phyloP scores from a whole-genome alignment of 2,113 vertebrate species.

The Barbus barbus region DNA sequence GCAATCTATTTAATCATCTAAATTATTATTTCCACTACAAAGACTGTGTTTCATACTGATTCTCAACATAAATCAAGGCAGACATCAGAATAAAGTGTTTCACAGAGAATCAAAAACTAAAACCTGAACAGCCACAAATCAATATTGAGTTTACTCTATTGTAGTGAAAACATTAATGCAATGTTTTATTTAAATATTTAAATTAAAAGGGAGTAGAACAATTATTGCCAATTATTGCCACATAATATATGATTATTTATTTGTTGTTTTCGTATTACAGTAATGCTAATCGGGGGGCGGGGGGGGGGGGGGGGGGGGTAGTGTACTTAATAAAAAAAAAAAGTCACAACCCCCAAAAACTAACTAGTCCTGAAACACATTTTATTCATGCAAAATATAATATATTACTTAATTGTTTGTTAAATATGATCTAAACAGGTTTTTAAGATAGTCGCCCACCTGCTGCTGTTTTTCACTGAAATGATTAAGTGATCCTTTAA shows the following conservation, averaged over 20 bases:
- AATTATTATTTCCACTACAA: background rate
- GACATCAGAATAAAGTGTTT: background rate
- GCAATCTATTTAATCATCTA: background rate
- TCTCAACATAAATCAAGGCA: background rate
- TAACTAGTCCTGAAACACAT: background rate
- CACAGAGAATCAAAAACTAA: background rate
- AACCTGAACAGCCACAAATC: background rate
- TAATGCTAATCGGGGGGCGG: background rate
- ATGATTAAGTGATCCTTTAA: slow-evolving; percentile 16
- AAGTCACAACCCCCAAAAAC: too few species aligned
- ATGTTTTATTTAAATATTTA: background rate
- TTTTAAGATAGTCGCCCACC: background rate
- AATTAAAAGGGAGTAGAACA: background rate
- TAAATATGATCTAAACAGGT: background rate
- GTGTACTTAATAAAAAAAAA: too few species aligned
- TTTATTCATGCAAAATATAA: background rate
- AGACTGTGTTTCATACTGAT: background rate
- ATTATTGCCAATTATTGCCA: background rate
- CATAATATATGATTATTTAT: background rate
- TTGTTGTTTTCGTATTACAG: background rate
- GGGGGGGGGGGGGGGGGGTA: too few species aligned
- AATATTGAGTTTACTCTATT: background rate
- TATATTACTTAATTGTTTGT: background rate
- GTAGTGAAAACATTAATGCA: background rate
- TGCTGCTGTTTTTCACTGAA: background rate